phyloP scores from a whole-genome alignment of 2,888 invertebrate genomes.

The Chorisops tibialis region DNA sequence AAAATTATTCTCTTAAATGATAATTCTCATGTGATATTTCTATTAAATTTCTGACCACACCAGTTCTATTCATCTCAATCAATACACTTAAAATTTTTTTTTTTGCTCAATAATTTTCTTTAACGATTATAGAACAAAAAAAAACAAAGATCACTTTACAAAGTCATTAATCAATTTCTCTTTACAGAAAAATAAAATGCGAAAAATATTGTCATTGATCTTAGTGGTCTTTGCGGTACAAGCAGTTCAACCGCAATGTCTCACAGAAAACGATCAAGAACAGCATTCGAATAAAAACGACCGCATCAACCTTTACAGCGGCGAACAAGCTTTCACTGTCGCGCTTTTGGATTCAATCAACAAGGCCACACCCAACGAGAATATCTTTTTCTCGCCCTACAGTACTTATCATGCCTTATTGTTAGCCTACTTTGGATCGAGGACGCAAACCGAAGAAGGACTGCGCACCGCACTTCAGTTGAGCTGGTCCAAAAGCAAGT shows the following conservation, averaged over 20 bases:
- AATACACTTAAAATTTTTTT: too few species aligned
- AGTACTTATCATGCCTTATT: slow-evolving; percentile 78
- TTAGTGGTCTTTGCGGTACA: background rate
- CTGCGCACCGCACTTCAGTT: slow-evolving; percentile 42
- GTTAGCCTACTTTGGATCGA: slow-evolving; percentile 74
- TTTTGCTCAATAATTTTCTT: too few species aligned
- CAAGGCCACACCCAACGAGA: slow-evolving; percentile 63
- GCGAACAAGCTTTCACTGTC: slow-evolving; percentile 67
- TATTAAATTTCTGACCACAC: too few species aligned
- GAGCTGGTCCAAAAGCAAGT: slow-evolving; percentile 58
- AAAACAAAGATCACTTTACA: too few species aligned
- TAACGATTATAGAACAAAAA: too few species aligned
- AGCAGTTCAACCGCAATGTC: slow-evolving; percentile 15
- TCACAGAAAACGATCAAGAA: slow-evolving; percentile 23
- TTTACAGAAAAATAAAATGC: slow-evolving; percentile 11
- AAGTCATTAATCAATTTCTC: background rate
- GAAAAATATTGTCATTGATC: background rate
- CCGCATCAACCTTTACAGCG: slow-evolving; percentile 53
- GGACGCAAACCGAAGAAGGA: slow-evolving; percentile 64
- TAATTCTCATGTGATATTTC: too few species aligned
- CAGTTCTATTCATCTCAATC: too few species aligned
- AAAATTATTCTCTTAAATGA: too few species aligned
- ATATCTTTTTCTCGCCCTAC: slow-evolving; percentile 85
- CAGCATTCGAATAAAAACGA: slow-evolving; percentile 19
- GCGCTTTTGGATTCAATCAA: slow-evolving; percentile 67